Base-by-base conservation (phyloP, 2,797 vertebrate species). In the Anableps anableps region DNA sequence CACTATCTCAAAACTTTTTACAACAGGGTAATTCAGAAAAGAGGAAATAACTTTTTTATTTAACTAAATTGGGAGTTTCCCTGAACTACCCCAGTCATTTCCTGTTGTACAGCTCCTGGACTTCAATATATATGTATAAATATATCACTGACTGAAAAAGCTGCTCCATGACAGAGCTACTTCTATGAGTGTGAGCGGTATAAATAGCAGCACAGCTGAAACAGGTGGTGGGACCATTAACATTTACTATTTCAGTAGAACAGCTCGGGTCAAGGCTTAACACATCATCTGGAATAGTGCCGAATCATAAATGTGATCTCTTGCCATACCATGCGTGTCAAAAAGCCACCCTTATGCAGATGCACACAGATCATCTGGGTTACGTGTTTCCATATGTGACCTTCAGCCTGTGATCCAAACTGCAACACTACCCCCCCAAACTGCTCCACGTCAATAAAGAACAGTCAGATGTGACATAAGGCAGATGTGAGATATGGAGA, bases 141-240 rank as follows among this genome's bases (percentile, higher is more conserved):
- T 80, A 83, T 48, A 10, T 74, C 43, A 79, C 38, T 86, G 62
- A 83, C 78, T 82, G 77, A 83, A 74, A 81, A 74, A 83, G 77
- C 72, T 81, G 66, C 76, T 47, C 82, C 84, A 72, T 87, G 86
- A 80, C 84, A 85, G 85, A 68, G 47, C 78, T 70, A 79, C 83
- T 90, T 87, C 75, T 73, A 77, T 53, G 58, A 75, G 50, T 47
- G 48, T 17, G 70, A 74, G 77, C 38, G 41, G 83, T 90, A 94
- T 92, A 93, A 93, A 94, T 92, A 94, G 92, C 77, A 79, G 50
- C 41, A 26, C 45, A 75, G 78, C 76, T 82, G 78, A 88, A 94
- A 93, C 93, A 94, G 93, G 94, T 93, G 93, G 88, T 80, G 74
- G 75, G 58, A 62, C 82, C 80, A 88, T 88, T 86, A 93, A 71